phyloP scores from a whole-genome alignment of 2,113 vertebrate genomes.

The Hypomesus transpacificus region DNA sequence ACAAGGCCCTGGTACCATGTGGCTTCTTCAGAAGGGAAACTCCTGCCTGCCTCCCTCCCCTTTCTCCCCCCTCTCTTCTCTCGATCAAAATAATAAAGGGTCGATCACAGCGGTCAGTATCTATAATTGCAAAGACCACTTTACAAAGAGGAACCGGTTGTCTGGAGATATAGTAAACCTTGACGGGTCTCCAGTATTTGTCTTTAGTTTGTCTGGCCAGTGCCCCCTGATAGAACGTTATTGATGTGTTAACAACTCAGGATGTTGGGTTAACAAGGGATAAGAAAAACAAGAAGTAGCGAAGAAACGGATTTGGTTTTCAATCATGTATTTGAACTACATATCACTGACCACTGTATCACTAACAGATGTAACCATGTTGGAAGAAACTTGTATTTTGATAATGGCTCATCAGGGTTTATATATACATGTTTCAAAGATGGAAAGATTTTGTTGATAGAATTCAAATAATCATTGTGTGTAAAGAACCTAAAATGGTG shows the following conservation, averaged over 20 bases:
- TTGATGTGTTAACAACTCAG: not conserved
- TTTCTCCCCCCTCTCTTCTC: not conserved
- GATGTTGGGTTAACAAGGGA: not conserved
- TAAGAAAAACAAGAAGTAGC: not conserved
- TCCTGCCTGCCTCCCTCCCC: not conserved
- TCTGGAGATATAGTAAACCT: too few species aligned
- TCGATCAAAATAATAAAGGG: slow-evolving; percentile 1
- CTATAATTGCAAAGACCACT: not conserved
- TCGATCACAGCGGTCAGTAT: not conserved
- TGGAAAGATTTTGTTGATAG: not conserved
- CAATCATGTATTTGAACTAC: slow-evolving; percentile 1
- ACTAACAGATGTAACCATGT: not conserved
- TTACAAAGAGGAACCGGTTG: too few species aligned
- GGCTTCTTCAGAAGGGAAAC: not conserved
- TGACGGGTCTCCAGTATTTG: too few species aligned
- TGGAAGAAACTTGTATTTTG: not conserved
- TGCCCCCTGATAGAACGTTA: too few species aligned
- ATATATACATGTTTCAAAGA: not conserved
- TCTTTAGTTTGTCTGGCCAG: too few species aligned
- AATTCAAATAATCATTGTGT: not conserved
- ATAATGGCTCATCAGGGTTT: not conserved
- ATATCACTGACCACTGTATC: not conserved
- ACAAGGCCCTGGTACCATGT: not conserved
- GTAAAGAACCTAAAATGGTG: not conserved
- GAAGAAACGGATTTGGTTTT: not conserved